Conservation (phyloP, 2,797 vertebrate genomes). For the Leptodactylus fallax region DNA sequence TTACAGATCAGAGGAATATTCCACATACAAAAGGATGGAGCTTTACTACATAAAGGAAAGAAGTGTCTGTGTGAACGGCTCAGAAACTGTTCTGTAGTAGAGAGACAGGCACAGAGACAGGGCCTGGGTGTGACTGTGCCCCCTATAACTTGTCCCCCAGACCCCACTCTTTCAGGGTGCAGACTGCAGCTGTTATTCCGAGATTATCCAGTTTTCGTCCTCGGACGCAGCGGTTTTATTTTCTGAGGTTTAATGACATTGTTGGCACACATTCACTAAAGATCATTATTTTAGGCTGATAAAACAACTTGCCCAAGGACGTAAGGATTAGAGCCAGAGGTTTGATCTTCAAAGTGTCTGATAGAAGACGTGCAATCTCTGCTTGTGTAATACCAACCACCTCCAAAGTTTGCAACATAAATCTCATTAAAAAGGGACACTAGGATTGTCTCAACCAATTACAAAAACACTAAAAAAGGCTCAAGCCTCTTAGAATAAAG, state of each 20-base stretch:
- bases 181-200: not conserved
- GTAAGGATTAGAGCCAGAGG: slow-evolving; percentile 13
- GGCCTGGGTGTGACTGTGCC: too few species aligned
- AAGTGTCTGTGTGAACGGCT: too few species aligned
- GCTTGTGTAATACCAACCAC: not conserved
- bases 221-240: not conserved
- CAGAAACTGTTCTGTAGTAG: too few species aligned
- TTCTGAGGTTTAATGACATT: slow-evolving; percentile 41
- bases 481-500: not conserved
- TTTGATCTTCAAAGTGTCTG: slow-evolving; percentile 47
- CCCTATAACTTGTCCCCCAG: not conserved
- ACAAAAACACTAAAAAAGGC: not conserved
- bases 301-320: slow-evolving; percentile 41
- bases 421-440: not conserved
- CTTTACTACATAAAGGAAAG: too few species aligned
- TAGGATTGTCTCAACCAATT: too few species aligned
- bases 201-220: slow-evolving; percentile 20
- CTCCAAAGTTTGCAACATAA: slow-evolving; percentile 12
- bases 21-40: too few species aligned
- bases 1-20: too few species aligned
- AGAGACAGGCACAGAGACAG: too few species aligned
- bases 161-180: not conserved
- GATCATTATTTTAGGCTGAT: slow-evolving; percentile 51
- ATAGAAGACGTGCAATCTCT: slow-evolving; percentile 19
- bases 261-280: slow-evolving; percentile 26